phyloP scores from a whole-genome alignment of 2,888 invertebrate genomes.

The Caenorhabditis wallacei region DNA sequence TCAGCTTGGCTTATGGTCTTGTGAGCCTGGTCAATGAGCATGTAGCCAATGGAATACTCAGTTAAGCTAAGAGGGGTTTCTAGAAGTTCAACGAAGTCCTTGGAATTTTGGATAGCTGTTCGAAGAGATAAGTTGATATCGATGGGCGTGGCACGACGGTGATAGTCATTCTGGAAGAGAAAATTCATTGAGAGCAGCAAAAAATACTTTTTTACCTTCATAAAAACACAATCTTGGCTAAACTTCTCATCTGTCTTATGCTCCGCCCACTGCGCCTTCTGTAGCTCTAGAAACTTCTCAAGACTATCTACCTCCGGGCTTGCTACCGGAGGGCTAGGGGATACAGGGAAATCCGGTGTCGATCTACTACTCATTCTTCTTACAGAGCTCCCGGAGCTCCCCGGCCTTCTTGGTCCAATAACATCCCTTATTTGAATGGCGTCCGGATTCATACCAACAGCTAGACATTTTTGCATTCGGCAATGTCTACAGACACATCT shows the following conservation, averaged over 20 bases:
- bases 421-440: no score
- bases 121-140: constrained; percentile 11
- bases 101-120: not conserved
- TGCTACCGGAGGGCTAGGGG: not conserved
- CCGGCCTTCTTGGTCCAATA: no score
- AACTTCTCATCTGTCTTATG: constrained; percentile 5
- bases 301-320: not conserved
- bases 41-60: constrained; percentile 65
- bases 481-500: constrained; percentile 23
- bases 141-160: constrained; percentile 3
- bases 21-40: constrained; percentile 67
- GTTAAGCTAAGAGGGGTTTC: constrained; percentile 47
- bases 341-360: not conserved
- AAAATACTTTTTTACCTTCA: constrained; percentile 1
- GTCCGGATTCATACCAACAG: constrained; percentile 2
- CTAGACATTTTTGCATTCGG: constrained; percentile 20
- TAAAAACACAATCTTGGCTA: constrained; percentile 14
- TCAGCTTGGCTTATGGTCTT: constrained; percentile 47
- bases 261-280: not conserved
- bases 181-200: not conserved
- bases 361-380: not conserved
- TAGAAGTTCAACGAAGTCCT: not conserved
- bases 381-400: not conserved
- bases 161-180: constrained; percentile 8
- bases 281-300: not conserved